Conservation (phyloP, 2,888 invertebrate species). For the Ernsta delagoae region DNA sequence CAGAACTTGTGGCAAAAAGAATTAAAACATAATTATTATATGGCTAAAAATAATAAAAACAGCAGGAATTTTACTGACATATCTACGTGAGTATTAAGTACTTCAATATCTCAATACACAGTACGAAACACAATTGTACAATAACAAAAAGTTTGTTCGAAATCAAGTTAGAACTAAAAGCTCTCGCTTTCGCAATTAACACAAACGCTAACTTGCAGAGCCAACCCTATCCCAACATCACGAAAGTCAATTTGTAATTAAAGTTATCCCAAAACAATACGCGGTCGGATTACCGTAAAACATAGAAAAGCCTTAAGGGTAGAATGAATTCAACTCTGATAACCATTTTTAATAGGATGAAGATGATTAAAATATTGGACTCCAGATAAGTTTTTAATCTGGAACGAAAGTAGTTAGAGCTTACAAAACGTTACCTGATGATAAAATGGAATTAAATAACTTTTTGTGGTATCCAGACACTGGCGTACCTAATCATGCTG, state of each 20-base stretch:
- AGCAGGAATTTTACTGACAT: too few species aligned
- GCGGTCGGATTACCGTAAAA: conserved; percentile 13
- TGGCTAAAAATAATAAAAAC: too few species aligned
- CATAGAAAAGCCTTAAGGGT: neutral
- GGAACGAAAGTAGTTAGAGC: neutral
- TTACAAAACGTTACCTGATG: too few species aligned
- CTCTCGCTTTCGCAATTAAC: conserved; percentile 17
- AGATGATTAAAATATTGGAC: neutral
- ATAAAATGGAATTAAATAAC: too few species aligned
- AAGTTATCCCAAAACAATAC: conserved; percentile 25
- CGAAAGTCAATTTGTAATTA: conserved; percentile 31
- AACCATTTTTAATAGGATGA: conserved; percentile 1
- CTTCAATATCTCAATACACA: too few species aligned
- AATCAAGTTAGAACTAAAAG: conserved; percentile 9
- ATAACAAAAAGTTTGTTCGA: neutral
- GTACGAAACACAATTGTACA: neutral
- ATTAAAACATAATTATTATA: too few species aligned
- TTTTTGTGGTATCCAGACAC: too few species aligned
- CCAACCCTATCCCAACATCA: conserved; percentile 21
- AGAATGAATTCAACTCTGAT: neutral
- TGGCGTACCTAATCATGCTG: too few species aligned
- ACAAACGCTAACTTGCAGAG: conserved; percentile 7
- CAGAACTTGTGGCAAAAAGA: too few species aligned
- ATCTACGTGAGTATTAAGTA: too few species aligned
- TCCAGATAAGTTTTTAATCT: neutral